These are phyloP conservation scores for Spodoptera littoralis DNA, from an alignment of 2,888 invertebrate species.

Conservation along the genomic window DNA sequence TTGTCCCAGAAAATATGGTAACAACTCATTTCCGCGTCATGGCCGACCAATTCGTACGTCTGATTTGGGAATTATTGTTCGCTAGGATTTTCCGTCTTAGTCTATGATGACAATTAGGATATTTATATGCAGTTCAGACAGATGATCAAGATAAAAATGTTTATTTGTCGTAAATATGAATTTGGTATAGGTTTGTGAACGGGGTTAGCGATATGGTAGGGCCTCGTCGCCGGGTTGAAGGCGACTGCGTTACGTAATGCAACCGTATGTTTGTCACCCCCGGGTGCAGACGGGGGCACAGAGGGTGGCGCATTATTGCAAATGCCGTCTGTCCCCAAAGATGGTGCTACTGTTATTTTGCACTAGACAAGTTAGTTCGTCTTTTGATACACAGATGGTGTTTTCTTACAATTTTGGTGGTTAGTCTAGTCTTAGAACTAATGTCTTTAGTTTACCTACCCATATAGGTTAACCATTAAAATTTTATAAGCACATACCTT, in stretches of 20 bases:
- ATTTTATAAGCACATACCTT: neutral
- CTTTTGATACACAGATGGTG: slow-evolving; percentile 83
- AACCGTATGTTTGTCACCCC: slow-evolving; percentile 70
- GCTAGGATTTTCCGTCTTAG: slow-evolving; percentile 37
- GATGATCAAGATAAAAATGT: slow-evolving; percentile 44
- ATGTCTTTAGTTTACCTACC: too few species aligned
- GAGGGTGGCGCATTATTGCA: slow-evolving; percentile 80
- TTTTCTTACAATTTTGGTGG: slow-evolving; percentile 38
- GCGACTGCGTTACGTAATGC: slow-evolving; percentile 64
- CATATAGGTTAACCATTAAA: neutral
- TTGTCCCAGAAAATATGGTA: slow-evolving; percentile 49
- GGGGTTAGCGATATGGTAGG: slow-evolving; percentile 24
- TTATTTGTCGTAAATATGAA: slow-evolving; percentile 32
- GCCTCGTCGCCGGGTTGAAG: slow-evolving; percentile 35
- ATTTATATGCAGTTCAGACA: slow-evolving; percentile 51
- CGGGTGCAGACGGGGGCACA: slow-evolving; percentile 73
- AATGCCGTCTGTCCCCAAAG: slow-evolving; percentile 76
- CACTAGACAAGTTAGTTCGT: slow-evolving; percentile 77
- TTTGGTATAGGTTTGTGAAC: slow-evolving; percentile 23
- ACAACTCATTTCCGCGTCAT: slow-evolving; percentile 52
- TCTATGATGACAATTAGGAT: slow-evolving; percentile 36
- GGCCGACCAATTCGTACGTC: slow-evolving; percentile 31
- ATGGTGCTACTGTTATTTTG: slow-evolving; percentile 86
- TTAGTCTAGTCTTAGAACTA: neutral
- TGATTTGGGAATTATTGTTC: slow-evolving; percentile 32